A percentile compares a stretch with the other conserved stretches of the same genome.
These are phyloP conservation scores for Quiscalus mexicanus DNA, from an alignment of 2,113 vertebrate species.

Conservation along the genomic window DNA sequence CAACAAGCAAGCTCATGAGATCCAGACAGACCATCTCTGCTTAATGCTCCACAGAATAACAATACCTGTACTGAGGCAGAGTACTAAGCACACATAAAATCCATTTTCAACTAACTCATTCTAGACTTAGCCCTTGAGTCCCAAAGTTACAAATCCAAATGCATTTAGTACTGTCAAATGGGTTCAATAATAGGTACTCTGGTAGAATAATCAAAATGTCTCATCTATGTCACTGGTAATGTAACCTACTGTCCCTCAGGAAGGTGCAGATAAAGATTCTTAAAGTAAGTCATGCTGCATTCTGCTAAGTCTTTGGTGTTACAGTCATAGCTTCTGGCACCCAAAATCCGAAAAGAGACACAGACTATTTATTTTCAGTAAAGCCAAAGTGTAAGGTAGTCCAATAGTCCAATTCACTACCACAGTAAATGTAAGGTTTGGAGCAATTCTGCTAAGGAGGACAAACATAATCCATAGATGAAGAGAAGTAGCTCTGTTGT, in stretches of 20 bases:
- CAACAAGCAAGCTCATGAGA: background rate
- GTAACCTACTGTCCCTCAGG: background rate
- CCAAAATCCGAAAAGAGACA: background rate
- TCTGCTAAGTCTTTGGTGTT: background rate
- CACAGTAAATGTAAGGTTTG: background rate
- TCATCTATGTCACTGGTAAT: background rate
- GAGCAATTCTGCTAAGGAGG: background rate
- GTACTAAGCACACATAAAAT: background rate
- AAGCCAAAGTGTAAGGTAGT: background rate
- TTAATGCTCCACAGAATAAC: background rate
- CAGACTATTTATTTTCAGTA: background rate
- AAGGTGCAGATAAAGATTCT: background rate
- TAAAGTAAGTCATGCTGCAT: background rate
- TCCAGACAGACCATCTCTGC: background rate
- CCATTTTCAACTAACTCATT: conserved; percentile 22
- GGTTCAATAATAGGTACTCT: conserved; percentile 13
- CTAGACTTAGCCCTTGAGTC: background rate
- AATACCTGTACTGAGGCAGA: background rate
- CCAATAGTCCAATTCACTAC: background rate
- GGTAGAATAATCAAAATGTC: background rate
- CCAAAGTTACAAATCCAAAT: background rate
- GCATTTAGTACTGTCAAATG: background rate
- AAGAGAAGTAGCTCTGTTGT: background rate
- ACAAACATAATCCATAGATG: background rate
- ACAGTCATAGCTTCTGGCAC: background rate